Evolutionary conservation across 2,797 vertebrate species (phyloP), one percentile per base, ranked within the genome.

Genomic region (Tympanoctomys barrerae): DNA sequence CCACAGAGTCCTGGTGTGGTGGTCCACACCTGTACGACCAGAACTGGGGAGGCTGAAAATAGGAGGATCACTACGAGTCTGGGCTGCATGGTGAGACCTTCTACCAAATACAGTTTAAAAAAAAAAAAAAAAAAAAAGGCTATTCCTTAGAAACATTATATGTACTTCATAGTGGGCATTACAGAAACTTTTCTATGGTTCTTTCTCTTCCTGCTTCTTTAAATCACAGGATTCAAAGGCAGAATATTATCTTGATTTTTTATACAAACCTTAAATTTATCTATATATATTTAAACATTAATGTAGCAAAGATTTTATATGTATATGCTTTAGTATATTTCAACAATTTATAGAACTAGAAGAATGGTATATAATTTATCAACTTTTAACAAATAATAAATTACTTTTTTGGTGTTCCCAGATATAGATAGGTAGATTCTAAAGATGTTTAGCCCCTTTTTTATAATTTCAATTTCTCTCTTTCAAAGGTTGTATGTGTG

Each of bases 141-240:
- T 95, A 77, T 93, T 89, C n/a, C 62, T 94, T 87, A 86, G 71
- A 95, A 90, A 92, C 28, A 81, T 36, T 24, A 77, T 73, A 59
- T 28, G 91, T 91, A 24, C 71, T 46, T 46, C 22, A 0, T 94
- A 14, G 66, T 61, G 33, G 11, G n/a, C 52, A 8, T 52, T 87
- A 89, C 36, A 82, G 62, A n/a, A 33, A 66, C 7, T 80, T 90
- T 90, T 7, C 0, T 86, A 31, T 7, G 54, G 10, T 64, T 90
- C n/a, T 80, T 75, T 83, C 28, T 49, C 52, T 91, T 75, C 28
- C 7, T 80, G 18, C 42, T 26, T 94, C 24, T 54, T 87, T 91
- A 89, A 89, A 54, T 84, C 33, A 59, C 26, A 89, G n/a, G 31
- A 82, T 49, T 84, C 13, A n/a, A 52, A 80, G 83, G 90, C 80